These are phyloP conservation scores for Dolichotis patagonum DNA, from an alignment of 2,113 vertebrate species.

Conservation along the genomic window DNA sequence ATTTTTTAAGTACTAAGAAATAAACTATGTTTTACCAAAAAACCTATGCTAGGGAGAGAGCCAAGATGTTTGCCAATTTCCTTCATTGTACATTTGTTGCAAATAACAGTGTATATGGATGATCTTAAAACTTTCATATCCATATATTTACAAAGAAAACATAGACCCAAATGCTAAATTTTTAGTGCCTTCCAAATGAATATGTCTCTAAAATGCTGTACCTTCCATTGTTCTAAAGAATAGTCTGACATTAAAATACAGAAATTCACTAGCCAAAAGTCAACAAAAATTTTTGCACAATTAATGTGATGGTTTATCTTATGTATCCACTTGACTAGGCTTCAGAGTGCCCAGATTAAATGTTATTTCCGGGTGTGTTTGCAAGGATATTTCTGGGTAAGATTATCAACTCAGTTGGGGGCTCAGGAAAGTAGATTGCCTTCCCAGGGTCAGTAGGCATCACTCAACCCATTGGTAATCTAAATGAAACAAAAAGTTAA, in stretches of 20 bases:
- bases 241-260: not conserved
- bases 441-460: not conserved
- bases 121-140: not conserved
- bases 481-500: not conserved
- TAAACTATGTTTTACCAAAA: slow-evolving; percentile 21
- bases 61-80: not conserved
- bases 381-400: not conserved
- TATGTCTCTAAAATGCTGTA: not conserved
- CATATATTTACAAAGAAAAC: not conserved
- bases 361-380: not conserved
- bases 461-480: not conserved
- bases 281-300: slow-evolving; percentile 11
- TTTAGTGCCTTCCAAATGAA: not conserved
- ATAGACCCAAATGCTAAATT: not conserved
- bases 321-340: not conserved
- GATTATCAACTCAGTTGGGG: not conserved
- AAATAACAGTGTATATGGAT: not conserved
- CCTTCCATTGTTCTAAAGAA: not conserved
- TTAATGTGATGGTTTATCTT: not conserved
- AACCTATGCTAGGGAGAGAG: not conserved
- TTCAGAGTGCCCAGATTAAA: not conserved
- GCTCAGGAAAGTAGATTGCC: not conserved
- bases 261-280: not conserved
- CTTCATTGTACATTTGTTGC: not conserved
- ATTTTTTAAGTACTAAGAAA: not conserved